Conservation (phyloP, 1,140 invertebrate genomes). For the Condylostylus longicornis region DNA sequence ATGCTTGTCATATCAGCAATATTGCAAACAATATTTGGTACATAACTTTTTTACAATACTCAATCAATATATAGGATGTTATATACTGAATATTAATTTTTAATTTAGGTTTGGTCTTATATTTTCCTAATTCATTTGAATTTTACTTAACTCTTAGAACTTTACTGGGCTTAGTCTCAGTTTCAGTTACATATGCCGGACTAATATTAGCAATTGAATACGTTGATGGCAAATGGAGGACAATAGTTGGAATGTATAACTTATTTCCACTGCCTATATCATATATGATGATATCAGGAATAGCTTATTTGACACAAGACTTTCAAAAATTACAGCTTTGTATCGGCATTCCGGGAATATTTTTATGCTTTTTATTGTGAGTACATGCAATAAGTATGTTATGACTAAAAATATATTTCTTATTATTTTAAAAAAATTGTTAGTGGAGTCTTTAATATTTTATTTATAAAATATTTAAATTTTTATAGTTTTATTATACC, state of each 20-base stretch:
- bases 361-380: constrained; percentile 50
- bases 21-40: constrained; percentile 48
- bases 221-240: constrained; percentile 58
- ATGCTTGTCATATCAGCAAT: constrained; percentile 53
- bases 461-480: not conserved
- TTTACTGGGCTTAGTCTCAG: constrained; percentile 49
- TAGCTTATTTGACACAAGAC: constrained; percentile 53
- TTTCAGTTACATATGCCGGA: constrained; percentile 55
- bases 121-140: constrained; percentile 46
- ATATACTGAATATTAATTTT: not conserved
- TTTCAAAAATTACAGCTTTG: constrained; percentile 58
- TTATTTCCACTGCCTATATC: constrained; percentile 54
- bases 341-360: constrained; percentile 50
- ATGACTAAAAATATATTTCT: too few species aligned
- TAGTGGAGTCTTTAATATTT: constrained; percentile 1
- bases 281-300: constrained; percentile 52
- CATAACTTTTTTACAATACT: too few species aligned
- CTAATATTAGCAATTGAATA: constrained; percentile 55
- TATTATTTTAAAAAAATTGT: not conserved
- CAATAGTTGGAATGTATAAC: constrained; percentile 55
- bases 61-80: too few species aligned
- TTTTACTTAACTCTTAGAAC: constrained; percentile 46
- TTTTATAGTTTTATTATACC: constrained; percentile 53
- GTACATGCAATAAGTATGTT: too few species aligned
- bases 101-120: constrained; percentile 37